phyloP scores from a whole-genome alignment of 2,888 invertebrate species.

The Mallateleia sp. region DNA sequence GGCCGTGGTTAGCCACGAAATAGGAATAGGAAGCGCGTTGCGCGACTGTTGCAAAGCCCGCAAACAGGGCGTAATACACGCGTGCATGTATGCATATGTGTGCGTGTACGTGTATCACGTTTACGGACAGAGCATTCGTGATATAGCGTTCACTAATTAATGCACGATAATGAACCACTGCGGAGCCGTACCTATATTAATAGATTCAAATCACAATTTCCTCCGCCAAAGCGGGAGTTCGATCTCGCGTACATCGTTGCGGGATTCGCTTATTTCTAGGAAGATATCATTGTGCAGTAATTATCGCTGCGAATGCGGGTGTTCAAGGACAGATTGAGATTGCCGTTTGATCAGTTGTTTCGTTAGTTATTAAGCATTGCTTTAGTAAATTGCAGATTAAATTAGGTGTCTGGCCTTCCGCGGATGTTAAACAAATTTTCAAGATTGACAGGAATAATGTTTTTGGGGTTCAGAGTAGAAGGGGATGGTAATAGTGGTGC shows the following conservation, averaged over 20 bases:
- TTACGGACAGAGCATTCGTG: conserved; percentile 78
- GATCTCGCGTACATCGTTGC: conserved; percentile 36
- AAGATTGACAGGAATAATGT: no score
- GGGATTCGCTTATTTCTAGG: conserved; percentile 32
- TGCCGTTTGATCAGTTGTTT: not conserved
- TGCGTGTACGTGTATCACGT: conserved; percentile 66
- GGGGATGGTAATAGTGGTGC: no score
- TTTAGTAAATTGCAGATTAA: not conserved
- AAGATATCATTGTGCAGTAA: conserved; percentile 46
- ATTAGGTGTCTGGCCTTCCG: no score
- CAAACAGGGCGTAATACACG: conserved; percentile 49
- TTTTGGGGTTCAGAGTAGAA: no score
- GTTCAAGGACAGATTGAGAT: conserved; percentile 8
- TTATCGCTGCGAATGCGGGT: conserved; percentile 21
- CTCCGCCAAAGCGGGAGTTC: conserved; percentile 41
- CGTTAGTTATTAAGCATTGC: not conserved
- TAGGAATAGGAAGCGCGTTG: conserved; percentile 80
- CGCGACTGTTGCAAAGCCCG: conserved; percentile 74
- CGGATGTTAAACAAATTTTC: no score
- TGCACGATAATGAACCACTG: conserved; percentile 88
- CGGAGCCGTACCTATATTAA: conserved; percentile 85
- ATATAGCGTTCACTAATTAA: conserved; percentile 87
- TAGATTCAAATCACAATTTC: conserved; percentile 87
- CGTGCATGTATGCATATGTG: conserved; percentile 69
- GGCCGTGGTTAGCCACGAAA: conserved; percentile 84